Evolutionary conservation across 2,888 invertebrate genomes (phyloP), one percentile per base, ranked within the genome.

Genomic region (Epicampocera succincta): DNA sequence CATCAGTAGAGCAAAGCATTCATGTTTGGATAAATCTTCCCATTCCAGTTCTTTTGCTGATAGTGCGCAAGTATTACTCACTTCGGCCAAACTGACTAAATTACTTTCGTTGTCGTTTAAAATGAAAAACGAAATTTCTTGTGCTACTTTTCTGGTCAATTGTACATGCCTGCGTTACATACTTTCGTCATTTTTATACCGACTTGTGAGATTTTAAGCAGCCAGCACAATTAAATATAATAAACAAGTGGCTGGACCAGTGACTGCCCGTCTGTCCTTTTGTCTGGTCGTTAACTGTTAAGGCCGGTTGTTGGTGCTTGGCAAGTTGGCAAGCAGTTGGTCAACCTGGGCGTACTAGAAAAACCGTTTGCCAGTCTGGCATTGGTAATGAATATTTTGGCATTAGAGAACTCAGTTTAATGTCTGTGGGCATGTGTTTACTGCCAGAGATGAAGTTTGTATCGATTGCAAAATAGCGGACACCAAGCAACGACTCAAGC

Each of bases 71-170:
- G 44, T 61, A 25, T 68, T 44, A 56, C 69, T 25, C 21, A 69
- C 71, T 54, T 56, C 42, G 40, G 61, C 54, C 48, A 82, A 82
- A 84, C 84, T 77, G 79, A 63, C 83, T 84, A 84, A 84, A 84
- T 84, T 75, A 85, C 85, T 85, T 85, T 85, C 84, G 83, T 84
- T 85, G 84, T 84, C 85, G 80, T 84, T 85, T 80, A 66, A n/a
- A 65, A 75, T 83, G 75, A 81, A 83, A 81, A 80, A 82, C 66
- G 75, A 77, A 84, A 83, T 75, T 78, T 63, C 73, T 80, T 77
- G 80, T 78, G 46, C 81, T 63, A 79, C 71, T 80, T 75, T 79
- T 76, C 40, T 60, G 60, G 29, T 3, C 56, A 33, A 58, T 71
- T 69, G 38, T 48, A 50, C 40, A 46, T 11, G 48, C 60, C 44